Evolutionary conservation across 2,888 invertebrate species (phyloP), one percentile per base, ranked within the genome.

Genomic region (Patella ulyssiponensis): DNA sequence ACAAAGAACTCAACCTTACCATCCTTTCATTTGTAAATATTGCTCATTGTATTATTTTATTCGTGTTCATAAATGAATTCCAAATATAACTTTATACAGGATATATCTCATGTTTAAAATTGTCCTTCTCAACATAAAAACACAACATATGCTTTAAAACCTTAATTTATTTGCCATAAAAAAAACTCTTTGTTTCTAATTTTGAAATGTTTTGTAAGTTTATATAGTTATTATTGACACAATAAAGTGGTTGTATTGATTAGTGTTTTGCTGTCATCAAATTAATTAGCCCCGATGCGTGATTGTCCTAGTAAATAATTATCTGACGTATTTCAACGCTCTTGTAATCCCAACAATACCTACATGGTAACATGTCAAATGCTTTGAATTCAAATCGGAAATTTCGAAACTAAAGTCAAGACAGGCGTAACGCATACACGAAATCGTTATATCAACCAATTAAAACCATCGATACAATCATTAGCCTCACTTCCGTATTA

Each of bases 401-500:
- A 74, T 75, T 78, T 75, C 51, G 75, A 78, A 78, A 75, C 54
- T 33, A 72, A 52, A 7, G 75, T 71, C 74, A 44, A 71, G 77
- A 78, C 75, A 71, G 58, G 64, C 71, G 74, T 71, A 53, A 78
- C 71, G 75, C 52, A 58, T 70, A 78, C 77, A 78, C 71, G 77
- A 78, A 71, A 75, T 58, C 69, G 77, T 78, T 71, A 74, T 78
- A 64, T 78, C 52, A 27, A 71, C 75, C 77, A 78, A 78, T 78
- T 78, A 78, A 72, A 74, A 64, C 71, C 77, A 69, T 72, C 75
- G 77, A 78, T 78, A 74, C 74, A 52, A 71, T 78, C 77, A 75
- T 78, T 78, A 78, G 77, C 77, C 74, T 71, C 75, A 64, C 77
- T 78, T 78, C 77, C 77, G 77, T 52, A 23, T 14, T 58, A 71